A percentile compares a stretch with the other conserved stretches of the same genome.
Conservation (phyloP, 2,888 invertebrate species). For the Ptilodon capucinus region DNA sequence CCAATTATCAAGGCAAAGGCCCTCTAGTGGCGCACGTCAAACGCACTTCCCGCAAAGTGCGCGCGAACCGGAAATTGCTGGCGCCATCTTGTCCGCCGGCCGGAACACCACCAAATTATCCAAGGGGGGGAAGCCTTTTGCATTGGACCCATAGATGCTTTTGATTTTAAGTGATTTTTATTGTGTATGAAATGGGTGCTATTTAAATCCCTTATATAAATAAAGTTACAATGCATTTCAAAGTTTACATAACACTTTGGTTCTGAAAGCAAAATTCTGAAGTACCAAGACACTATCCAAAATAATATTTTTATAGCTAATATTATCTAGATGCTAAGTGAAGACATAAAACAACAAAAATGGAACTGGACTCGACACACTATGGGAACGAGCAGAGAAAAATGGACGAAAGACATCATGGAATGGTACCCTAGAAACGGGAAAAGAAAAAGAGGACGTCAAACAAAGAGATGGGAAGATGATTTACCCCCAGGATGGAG, state of each 20-base stretch:
- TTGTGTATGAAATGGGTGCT: background rate
- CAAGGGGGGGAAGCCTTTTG: constrained; percentile 12
- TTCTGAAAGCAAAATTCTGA: background rate
- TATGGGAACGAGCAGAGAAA: too few relatives aligned
- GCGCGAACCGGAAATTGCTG: constrained; percentile 57
- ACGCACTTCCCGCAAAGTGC: constrained; percentile 51
- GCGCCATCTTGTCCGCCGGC: constrained; percentile 52
- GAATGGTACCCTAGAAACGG: too few relatives aligned
- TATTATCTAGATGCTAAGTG: too few relatives aligned
- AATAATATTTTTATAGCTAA: too few relatives aligned
- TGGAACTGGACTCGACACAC: too few relatives aligned
- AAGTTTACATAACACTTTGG: background rate
- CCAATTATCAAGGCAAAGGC: constrained; percentile 42
- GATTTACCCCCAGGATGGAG: too few relatives aligned
- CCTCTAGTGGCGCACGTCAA: constrained; percentile 38
- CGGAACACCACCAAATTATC: constrained; percentile 60
- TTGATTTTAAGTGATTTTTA: constrained; percentile 25
- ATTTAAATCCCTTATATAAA: too few relatives aligned
- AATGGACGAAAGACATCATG: too few relatives aligned
- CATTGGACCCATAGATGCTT: constrained; percentile 8
- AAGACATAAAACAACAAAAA: too few relatives aligned
- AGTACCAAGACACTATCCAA: background rate
- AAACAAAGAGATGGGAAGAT: too few relatives aligned
- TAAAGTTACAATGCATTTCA: too few relatives aligned
- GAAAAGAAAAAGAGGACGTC: too few relatives aligned